Conservation (phyloP, 2,113 vertebrate genomes). For the Centropus bengalensis region DNA sequence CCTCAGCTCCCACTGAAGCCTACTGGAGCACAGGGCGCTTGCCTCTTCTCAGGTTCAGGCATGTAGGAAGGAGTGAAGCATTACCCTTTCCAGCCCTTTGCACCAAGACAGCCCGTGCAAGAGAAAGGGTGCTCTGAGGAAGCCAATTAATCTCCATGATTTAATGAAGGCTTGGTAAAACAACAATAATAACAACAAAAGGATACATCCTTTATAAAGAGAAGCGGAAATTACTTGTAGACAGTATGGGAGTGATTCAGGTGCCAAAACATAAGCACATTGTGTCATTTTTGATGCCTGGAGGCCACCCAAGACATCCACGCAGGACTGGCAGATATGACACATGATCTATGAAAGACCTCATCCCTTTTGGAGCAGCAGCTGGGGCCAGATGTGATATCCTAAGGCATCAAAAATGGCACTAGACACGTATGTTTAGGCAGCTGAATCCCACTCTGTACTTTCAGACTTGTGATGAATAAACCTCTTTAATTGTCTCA, state of each 20-base stretch:
- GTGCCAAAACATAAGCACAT: conserved; percentile 19
- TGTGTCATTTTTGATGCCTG: not conserved
- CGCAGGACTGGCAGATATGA: conserved; percentile 15
- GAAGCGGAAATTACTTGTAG: not conserved
- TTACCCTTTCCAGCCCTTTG: not conserved
- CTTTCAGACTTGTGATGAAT: conserved; percentile 54
- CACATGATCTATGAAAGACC: conserved; percentile 29
- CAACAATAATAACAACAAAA: not conserved
- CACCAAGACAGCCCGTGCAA: accelerated
- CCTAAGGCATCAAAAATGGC: conserved; percentile 51
- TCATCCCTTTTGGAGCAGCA: conserved; percentile 39
- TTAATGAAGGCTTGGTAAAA: not conserved
- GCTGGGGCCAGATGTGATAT: conserved; percentile 27
- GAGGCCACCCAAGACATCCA: conserved; percentile 11
- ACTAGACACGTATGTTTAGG: conserved; percentile 25
- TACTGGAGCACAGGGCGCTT: accelerated
- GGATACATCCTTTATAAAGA: not conserved
- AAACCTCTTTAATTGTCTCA: conserved; percentile 27
- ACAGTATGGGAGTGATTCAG: not conserved
- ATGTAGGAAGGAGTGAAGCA: accelerated
- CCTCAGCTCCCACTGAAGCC: not conserved
- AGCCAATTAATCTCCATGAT: not conserved
- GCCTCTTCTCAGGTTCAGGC: accelerated
- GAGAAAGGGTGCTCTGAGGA: not conserved
- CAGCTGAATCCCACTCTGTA: conserved; percentile 60